phyloP scores from a whole-genome alignment of 2,888 invertebrate species.

The Merodon equestris region DNA sequence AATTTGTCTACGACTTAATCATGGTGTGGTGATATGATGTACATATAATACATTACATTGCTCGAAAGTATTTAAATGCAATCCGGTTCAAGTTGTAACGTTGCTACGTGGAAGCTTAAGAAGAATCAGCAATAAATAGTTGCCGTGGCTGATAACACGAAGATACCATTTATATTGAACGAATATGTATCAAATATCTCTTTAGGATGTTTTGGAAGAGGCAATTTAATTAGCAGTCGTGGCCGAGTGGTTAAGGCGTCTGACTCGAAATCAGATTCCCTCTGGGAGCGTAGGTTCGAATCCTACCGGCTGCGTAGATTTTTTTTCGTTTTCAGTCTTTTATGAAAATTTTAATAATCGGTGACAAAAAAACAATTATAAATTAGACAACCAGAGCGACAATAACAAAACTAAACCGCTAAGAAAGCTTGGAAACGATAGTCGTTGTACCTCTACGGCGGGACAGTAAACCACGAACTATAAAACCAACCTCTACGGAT shows the following conservation, averaged over 20 bases:
- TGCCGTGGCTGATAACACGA: too few species aligned
- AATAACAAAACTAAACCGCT: conserved; percentile 42
- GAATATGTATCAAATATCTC: too few species aligned
- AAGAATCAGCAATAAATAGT: too few species aligned
- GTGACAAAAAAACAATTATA: background rate
- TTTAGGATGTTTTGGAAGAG: conserved; percentile 11
- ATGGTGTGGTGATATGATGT: too few species aligned
- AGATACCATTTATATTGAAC: too few species aligned
- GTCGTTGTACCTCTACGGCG: conserved; percentile 21
- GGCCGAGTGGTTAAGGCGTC: conserved; percentile 69
- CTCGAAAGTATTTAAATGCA: too few species aligned
- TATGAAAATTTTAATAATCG: too few species aligned
- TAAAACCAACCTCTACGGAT: conserved; percentile 40
- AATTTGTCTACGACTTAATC: too few species aligned
- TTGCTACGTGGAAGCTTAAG: too few species aligned
- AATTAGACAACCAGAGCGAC: conserved; percentile 30
- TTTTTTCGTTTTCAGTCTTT: conserved; percentile 38
- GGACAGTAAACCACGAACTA: conserved; percentile 13
- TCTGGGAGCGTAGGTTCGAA: conserved; percentile 69
- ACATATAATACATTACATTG: too few species aligned
- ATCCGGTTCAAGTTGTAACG: too few species aligned
- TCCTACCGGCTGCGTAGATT: conserved; percentile 41
- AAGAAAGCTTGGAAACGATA: conserved; percentile 1
- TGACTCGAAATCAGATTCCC: conserved; percentile 69
- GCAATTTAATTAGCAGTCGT: conserved; percentile 53